Evolutionary conservation across 2,113 vertebrate genomes (phyloP).

Genomic region (Psophia crepitans): DNA sequence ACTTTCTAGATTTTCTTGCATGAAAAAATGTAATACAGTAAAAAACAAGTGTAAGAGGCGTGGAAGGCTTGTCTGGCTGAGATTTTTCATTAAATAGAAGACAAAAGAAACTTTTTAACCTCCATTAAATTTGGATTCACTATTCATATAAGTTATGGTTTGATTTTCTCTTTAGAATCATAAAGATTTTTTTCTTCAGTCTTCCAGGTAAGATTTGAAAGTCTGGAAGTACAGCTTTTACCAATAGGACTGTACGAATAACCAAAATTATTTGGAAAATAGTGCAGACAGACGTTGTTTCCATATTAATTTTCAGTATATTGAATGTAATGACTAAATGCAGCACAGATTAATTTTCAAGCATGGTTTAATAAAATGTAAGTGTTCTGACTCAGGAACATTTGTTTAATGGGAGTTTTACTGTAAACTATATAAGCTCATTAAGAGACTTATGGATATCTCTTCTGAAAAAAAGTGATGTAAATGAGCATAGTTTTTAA

Average conservation of each 20-base stretch:
- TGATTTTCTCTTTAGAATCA: not conserved
- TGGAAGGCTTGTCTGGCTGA: not conserved
- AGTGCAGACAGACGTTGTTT: not conserved
- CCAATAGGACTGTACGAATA: not conserved
- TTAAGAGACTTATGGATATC: not conserved
- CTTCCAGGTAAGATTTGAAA: not conserved
- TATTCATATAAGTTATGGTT: not conserved
- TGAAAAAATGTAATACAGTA: not conserved
- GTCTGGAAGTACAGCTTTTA: not conserved
- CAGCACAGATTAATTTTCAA: not conserved
- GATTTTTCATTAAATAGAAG: not conserved
- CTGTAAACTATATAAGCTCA: not conserved
- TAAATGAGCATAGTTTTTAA: not conserved
- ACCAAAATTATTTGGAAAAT: not conserved
- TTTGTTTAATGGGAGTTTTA: conserved; percentile 10
- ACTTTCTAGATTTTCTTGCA: not conserved
- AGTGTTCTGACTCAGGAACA: not conserved
- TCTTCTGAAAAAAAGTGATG: not conserved
- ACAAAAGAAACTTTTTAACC: not conserved
- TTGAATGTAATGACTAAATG: not conserved
- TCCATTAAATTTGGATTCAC: not conserved
- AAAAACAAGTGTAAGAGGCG: not conserved
- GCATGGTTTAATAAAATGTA: not conserved
- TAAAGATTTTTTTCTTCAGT: not conserved
- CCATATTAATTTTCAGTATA: not conserved